These are phyloP conservation scores for Megatriorchis doriae DNA, from an alignment of 2,113 vertebrate genomes.

Conservation along the genomic window DNA sequence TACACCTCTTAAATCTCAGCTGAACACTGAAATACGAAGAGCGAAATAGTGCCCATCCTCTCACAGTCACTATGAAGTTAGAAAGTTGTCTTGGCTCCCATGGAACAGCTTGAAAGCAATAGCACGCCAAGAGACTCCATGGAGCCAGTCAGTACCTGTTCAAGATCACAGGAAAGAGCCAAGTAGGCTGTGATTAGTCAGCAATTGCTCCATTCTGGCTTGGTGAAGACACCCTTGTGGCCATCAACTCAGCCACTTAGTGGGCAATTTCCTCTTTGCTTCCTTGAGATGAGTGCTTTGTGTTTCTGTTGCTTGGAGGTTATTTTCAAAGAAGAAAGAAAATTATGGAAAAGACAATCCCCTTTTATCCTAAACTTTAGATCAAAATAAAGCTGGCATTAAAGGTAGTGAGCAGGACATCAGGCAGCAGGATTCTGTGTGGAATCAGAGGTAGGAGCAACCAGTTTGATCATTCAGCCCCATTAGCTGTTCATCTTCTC, in stretches of 20 bases:
- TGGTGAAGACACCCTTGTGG: not conserved
- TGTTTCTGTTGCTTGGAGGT: not conserved
- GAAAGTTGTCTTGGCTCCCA: not conserved
- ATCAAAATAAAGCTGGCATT: not conserved
- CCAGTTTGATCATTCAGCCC: not conserved
- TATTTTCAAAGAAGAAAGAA: not conserved
- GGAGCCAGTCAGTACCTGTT: not conserved
- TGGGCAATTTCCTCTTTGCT: not conserved
- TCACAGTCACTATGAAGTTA: not conserved
- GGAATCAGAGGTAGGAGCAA: not conserved
- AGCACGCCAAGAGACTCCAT: not conserved
- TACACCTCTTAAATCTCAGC: not conserved
- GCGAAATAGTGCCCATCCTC: not conserved
- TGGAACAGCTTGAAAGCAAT: not conserved
- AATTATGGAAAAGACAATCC: not conserved
- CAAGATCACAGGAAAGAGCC: not conserved
- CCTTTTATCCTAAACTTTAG: not conserved
- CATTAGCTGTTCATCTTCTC: not conserved
- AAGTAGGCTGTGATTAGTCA: not conserved
- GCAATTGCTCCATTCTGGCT: not conserved
- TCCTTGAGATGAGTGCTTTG: not conserved
- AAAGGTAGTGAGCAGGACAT: not conserved
- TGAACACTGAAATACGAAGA: not conserved
- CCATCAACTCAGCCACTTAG: not conserved
- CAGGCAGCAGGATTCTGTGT: not conserved